Base-by-base conservation (phyloP, 1,140 invertebrate species). In the Lasioglossum baleicum region DNA sequence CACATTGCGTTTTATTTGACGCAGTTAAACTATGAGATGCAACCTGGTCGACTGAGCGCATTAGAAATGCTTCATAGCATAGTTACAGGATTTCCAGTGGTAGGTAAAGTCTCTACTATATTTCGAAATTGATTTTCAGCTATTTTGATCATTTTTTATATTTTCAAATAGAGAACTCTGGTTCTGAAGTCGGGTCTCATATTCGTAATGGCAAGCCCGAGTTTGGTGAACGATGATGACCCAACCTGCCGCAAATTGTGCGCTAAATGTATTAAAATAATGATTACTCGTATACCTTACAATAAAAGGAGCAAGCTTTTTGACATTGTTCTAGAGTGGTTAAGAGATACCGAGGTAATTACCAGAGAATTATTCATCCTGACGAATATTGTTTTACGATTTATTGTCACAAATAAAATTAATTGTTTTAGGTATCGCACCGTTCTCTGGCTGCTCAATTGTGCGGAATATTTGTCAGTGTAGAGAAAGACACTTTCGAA, bases 41-140 rank as follows among this genome's bases (percentile, higher is more conserved):
- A 97, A 83, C 94, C 95, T 65, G 98, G 98, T 6, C 94, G 98
- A 42, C 94, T 96, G 67, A 98, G 97, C 13, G 97, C 97, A 0
- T 92, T 99, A 0, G 95, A 97, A 90, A 97, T 99, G 94, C 91
- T 99, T 35, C 94, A 96, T 42, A 94, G 94, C 64, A 95, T 99
- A 44, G 95, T 99, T 65, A 95, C 94, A 61, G 95, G 95, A 71
- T 96, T 98, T 87, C 95, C 96, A 71, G 89, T 95, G 90, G 96
- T 97, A 92, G 87, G 88, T 88, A 74, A 71, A 74, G 73, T 67
- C 22, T 20, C 15, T 53, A 53, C 0, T 70, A 53, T 20, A 58
- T 6, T 58, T 53, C n/a, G 7, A 58, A n/a, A 58, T 58, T 8
- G 7, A 67, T 22, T 20, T 61, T 69, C 56, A 64, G 20, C 63